Evolutionary conservation across 1,140 invertebrate genomes (phyloP).

Genomic region (Proales similis): DNA sequence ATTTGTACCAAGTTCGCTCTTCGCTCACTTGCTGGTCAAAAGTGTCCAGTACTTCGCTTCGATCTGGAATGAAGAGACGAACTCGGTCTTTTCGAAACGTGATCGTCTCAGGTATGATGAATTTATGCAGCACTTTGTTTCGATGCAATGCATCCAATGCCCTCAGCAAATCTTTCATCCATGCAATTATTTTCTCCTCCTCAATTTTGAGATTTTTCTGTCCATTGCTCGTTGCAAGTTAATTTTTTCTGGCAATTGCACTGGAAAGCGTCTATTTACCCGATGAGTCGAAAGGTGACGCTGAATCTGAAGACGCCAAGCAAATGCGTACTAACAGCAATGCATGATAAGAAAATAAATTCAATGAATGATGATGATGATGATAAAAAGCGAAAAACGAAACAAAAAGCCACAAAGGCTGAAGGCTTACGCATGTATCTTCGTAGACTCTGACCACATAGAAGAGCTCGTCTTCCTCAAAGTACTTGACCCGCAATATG

Average conservation of each 20-base stretch:
- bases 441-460: conserved; percentile 31
- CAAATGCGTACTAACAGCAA: conserved; percentile 25
- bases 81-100: conserved; percentile 21
- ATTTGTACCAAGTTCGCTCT: conserved; percentile 30
- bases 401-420: background rate
- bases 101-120: conserved; percentile 29
- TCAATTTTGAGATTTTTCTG: conserved; percentile 37
- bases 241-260: background rate
- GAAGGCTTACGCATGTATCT: conserved; percentile 31
- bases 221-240: background rate
- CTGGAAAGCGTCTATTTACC: conserved; percentile 8
- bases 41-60: conserved; percentile 15
- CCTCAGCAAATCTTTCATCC: conserved; percentile 22
- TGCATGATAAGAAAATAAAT: too few species aligned
- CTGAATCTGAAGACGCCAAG: conserved; percentile 34
- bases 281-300: conserved; percentile 14
- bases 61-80: conserved; percentile 21
- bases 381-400: background rate
- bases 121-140: conserved; percentile 30
- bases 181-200: conserved; percentile 23
- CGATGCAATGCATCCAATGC: conserved; percentile 18
- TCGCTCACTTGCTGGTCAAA: background rate
- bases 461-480: conserved; percentile 9
- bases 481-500: conserved; percentile 26
- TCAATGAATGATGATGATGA: too few species aligned